A percentile compares a stretch with the other conserved stretches of the same genome.
These are phyloP conservation scores for Spodoptera littoralis DNA, from an alignment of 2,888 invertebrate genomes.

Conservation along the genomic window DNA sequence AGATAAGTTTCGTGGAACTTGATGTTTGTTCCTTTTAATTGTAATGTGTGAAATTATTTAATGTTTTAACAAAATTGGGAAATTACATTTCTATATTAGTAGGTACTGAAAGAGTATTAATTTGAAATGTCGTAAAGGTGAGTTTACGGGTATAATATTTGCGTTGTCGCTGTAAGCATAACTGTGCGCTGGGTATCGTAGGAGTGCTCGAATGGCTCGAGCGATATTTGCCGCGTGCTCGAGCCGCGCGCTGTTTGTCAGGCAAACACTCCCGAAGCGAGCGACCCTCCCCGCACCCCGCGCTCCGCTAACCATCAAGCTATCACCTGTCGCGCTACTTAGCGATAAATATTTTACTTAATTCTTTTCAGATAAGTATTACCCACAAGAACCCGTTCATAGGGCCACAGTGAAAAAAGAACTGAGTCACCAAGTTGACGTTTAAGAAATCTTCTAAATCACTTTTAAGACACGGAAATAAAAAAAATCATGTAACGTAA, in stretches of 20 bases:
- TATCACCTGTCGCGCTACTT: slow-evolving; percentile 60
- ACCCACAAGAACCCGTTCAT: neutral
- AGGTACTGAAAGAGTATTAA: slow-evolving; percentile 26
- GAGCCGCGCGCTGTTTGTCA: slow-evolving; percentile 77
- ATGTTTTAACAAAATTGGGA: too few relatives aligned
- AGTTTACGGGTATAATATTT: slow-evolving; percentile 69
- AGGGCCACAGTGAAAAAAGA: too few relatives aligned
- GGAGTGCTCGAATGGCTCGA: slow-evolving; percentile 71
- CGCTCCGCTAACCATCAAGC: slow-evolving; percentile 34
- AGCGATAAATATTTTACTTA: slow-evolving; percentile 32
- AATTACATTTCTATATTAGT: too few relatives aligned
- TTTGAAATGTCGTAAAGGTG: slow-evolving; percentile 51
- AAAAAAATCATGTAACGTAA: too few relatives aligned
- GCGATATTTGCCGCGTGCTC: slow-evolving; percentile 81
- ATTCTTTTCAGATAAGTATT: slow-evolving; percentile 19
- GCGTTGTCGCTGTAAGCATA: slow-evolving; percentile 68
- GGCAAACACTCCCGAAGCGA: slow-evolving; percentile 70
- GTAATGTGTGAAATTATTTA: too few relatives aligned
- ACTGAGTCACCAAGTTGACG: too few relatives aligned
- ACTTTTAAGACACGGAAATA: too few relatives aligned
- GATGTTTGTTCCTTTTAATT: neutral
- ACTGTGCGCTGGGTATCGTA: slow-evolving; percentile 62
- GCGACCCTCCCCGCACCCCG: slow-evolving; percentile 26
- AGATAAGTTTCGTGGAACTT: slow-evolving; percentile 4
- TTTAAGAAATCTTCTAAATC: too few relatives aligned